Percentiles rank a stretch among this genome's conserved stretches.
These are phyloP conservation scores for Tenebrosternarchus preto DNA, from an alignment of 2,113 vertebrate species.

Conservation along the genomic window DNA sequence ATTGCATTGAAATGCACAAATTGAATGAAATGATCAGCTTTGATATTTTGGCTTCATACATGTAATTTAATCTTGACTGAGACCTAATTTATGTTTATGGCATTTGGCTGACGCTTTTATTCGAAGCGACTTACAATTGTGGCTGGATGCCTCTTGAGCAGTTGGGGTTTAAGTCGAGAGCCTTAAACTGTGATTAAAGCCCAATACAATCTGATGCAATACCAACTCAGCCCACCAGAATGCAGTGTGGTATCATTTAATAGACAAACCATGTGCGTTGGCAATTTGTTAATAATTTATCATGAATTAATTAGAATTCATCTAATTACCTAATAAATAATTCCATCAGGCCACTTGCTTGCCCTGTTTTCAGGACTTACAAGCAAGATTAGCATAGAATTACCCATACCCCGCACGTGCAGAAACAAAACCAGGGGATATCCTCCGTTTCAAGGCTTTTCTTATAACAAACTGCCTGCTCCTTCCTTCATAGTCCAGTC, in stretches of 20 bases:
- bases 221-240: slow-evolving; percentile 20
- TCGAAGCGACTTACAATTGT: no score
- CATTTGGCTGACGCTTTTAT: slow-evolving; percentile 40
- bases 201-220: background rate
- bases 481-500: slow-evolving; percentile 12
- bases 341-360: slow-evolving; percentile 21
- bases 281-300: slow-evolving; percentile 54
- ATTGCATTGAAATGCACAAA: background rate
- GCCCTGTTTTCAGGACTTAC: slow-evolving; percentile 21
- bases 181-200: background rate
- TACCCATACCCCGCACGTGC: background rate
- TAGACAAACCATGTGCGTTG: background rate
- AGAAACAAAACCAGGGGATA: slow-evolving; percentile 16
- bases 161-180: no score
- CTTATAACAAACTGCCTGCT: background rate
- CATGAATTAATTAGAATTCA: slow-evolving; percentile 47
- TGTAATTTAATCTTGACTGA: background rate
- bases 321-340: slow-evolving; percentile 49
- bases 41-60: background rate
- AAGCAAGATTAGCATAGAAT: slow-evolving; percentile 33
- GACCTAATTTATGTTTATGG: background rate
- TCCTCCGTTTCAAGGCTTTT: background rate
- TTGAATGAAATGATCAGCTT: background rate
- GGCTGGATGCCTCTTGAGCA: no score
- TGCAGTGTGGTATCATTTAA: slow-evolving; percentile 30